A percentile compares a stretch with the other conserved stretches of the same genome.
Conservation (phyloP, 1,140 invertebrate species). For the Ceratitis capitata region DNA sequence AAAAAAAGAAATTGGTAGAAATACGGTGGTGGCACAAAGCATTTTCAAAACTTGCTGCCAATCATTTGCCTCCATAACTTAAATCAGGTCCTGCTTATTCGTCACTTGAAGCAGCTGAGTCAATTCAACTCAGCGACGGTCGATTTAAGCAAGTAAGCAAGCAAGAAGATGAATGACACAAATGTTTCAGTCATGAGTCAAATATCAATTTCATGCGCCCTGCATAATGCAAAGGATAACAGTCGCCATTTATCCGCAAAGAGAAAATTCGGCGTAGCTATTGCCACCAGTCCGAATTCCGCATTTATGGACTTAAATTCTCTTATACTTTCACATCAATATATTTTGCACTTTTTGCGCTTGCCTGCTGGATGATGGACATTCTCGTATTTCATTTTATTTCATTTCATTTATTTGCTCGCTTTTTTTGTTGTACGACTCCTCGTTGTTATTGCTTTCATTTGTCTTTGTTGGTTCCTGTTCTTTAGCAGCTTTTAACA, state of each 20-base stretch:
- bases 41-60: too few relatives aligned
- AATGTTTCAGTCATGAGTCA: slow-evolving; percentile 1
- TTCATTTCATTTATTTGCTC: slow-evolving; percentile 1
- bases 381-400: background rate
- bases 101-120: background rate
- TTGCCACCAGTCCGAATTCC: background rate
- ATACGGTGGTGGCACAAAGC: background rate
- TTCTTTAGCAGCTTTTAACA: background rate
- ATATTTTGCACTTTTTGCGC: background rate
- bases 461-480: background rate
- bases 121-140: background rate
- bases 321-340: background rate
- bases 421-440: background rate
- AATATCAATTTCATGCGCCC: slow-evolving; percentile 27
- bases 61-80: too few relatives aligned
- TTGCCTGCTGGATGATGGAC: background rate
- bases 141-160: background rate
- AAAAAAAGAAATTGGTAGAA: background rate
- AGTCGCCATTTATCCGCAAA: background rate
- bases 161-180: background rate
- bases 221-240: background rate
- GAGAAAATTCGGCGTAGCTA: background rate
- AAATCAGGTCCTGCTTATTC: too few relatives aligned
- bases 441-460: background rate
- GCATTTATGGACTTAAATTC: background rate